Evolutionary conservation across 2,888 invertebrate genomes (phyloP), one percentile per base, ranked within the genome.

Genomic region (Caenorhabditis parvicauda): DNA sequence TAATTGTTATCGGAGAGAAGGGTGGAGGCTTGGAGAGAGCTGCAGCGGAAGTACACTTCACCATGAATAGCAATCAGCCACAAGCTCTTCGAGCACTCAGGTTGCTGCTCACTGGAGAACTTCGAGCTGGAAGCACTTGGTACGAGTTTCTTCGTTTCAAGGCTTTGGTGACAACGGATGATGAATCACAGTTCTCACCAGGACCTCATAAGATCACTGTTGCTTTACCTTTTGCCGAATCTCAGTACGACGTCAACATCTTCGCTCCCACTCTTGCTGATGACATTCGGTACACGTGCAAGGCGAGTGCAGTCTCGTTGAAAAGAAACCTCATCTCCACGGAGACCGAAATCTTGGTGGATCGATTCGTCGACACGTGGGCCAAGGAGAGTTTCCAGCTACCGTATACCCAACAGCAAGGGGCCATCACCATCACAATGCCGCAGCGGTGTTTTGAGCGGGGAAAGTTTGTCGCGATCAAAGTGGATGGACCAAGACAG

Each of bases 121-220:
- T 59, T 12, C 56, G 73, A 14, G 73, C 70, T 6, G 64, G 64
- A 17, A 41, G 59, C 9, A 37, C 42, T n/a, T 75, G 73, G 73
- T 75, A 74, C 39, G 75, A 75, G 41, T 75, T 75, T 50, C 42
- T 75, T 2, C 56, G 75, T 7, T 75, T 68, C 62, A 75, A 75
- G 39, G 70, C 73, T 2, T 64, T 73, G 21, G 66, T 70, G 24
- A 53, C 57, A 21, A 52, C 63, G 9, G 50, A 51, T 14, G 45
- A 56, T 6, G 41, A 52, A 12, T 60, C 69, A 2, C 42, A 55
- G 6, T 48, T 71, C 2, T 64, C 64, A 2, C 72, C 72, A 1
- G 72, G 72, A 17, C 46, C 59, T 27, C 72, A 72, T 39, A 44
- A 54, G 3, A 45, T 68, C 28, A 57, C 60, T 29, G 59, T 72